phyloP scores from a whole-genome alignment of 2,113 vertebrate species.

The Rhinogobius similis region DNA sequence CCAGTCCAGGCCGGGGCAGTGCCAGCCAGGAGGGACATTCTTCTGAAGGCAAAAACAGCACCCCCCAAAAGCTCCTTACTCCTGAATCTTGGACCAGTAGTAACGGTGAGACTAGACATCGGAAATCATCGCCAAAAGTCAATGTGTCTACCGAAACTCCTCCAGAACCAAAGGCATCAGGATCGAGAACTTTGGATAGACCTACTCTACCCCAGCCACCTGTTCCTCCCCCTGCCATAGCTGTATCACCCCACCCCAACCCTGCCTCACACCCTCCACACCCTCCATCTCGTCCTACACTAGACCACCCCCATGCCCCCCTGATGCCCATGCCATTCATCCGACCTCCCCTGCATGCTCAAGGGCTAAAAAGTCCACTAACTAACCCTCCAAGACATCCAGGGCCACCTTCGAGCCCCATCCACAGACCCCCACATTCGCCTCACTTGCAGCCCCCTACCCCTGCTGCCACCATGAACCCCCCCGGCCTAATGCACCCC shows the following conservation, averaged over 20 bases:
- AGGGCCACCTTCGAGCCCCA: conserved; percentile 87
- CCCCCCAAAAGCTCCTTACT: conserved; percentile 86
- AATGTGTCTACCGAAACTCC: conserved; percentile 70
- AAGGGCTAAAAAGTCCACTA: conserved; percentile 88
- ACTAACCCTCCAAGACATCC: conserved; percentile 83
- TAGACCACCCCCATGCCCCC: conserved; percentile 62
- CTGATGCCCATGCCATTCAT: conserved; percentile 89
- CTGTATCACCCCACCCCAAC: conserved; percentile 40
- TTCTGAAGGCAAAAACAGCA: conserved; percentile 72
- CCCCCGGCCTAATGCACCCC: conserved; percentile 85
- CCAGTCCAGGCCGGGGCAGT: conserved; percentile 85
- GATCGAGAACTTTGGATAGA: conserved; percentile 85
- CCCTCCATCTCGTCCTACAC: conserved; percentile 66
- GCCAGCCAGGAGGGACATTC: conserved; percentile 85
- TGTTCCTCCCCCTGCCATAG: conserved; percentile 27
- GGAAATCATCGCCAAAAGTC: conserved; percentile 87
- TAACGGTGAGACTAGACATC: conserved; percentile 83
- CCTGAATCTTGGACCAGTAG: conserved; percentile 94
- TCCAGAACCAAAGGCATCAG: conserved; percentile 85
- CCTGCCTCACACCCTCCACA: conserved; percentile 56
- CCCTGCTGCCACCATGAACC: conserved; percentile 83
- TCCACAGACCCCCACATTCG: conserved; percentile 90
- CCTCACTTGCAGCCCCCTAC: conserved; percentile 87
- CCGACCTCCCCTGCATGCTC: conserved; percentile 85
- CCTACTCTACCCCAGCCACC: conserved; percentile 81